Evolutionary conservation across 2,113 vertebrate species (phyloP), one percentile per base, ranked within the genome.

Genomic region (Spea bombifrons): DNA sequence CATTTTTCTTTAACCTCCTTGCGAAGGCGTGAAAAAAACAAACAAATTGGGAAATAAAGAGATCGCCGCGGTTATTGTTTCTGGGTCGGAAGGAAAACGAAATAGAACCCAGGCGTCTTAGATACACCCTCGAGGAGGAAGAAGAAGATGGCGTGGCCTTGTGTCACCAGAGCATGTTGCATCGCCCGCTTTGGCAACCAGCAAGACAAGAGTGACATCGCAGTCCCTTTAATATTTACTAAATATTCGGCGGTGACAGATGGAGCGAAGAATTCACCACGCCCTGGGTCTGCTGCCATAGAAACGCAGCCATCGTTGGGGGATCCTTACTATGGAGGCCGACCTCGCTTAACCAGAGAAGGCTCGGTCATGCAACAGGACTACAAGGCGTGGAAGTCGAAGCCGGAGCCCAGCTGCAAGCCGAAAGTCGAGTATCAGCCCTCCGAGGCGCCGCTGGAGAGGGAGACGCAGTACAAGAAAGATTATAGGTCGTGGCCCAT

Each of bases 111-210:
- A 3, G 4, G 4, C 55, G 43, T 17, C 8, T 66, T 66, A 4
- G 30, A 30, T 30, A 30, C 30, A 30, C 30, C 30, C 30, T 30
- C 30, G 30, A 30, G 30, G 30, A 30, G 30, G 30, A 30, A 30
- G 5, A 53, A 7, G 71, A 88, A 81, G 87, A 99, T 99, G 97
- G 97, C 97, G 75, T 98, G 97, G 97, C 97, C 96, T 76, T 98
- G 97, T 83, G 98, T 98, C 85, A 95, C 93, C 85, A 91, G 97
- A 88, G 97, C 96, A 48, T 99, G 97, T 92, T 98, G 96, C 91
- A 97, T 98, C 85, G 94, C 96, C 72, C 97, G 96, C 47, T 98
- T 99, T 88, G 98, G 97, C 95, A 98, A 93, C 86, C 95, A 98
- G 91, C 89, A 97, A 87, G 97, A 99, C 86, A 97, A 98, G 84